phyloP scores from a whole-genome alignment of 2,888 invertebrate species.

The Crocallis elinguaria region DNA sequence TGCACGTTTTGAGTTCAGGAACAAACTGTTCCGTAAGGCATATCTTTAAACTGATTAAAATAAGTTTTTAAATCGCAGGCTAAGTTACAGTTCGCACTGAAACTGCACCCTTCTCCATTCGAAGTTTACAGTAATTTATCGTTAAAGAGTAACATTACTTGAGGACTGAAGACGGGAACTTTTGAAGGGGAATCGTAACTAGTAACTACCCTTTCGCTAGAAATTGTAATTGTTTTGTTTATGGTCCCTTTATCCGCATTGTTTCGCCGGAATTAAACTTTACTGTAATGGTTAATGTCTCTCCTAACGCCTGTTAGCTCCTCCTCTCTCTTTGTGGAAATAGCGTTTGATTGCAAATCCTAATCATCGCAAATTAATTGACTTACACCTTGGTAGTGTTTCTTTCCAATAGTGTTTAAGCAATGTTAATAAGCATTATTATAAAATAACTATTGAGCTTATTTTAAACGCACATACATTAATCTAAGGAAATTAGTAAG shows the following conservation, averaged over 20 bases:
- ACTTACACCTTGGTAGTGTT: neutral
- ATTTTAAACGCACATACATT: too few relatives aligned
- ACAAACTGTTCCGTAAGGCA: neutral
- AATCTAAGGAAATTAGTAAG: too few relatives aligned
- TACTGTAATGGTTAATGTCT: constrained; percentile 63
- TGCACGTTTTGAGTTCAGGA: neutral
- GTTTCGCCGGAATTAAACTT: constrained; percentile 63
- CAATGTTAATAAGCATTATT: too few relatives aligned
- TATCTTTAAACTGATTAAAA: constrained; percentile 18
- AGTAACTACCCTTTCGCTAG: constrained; percentile 59
- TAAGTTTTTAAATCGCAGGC: constrained; percentile 17
- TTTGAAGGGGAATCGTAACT: constrained; percentile 62
- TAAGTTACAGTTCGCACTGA: constrained; percentile 23
- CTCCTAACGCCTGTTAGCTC: constrained; percentile 27
- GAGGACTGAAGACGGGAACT: constrained; percentile 54
- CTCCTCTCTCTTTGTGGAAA: constrained; percentile 17
- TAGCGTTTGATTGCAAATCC: constrained; percentile 26
- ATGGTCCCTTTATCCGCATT: constrained; percentile 58
- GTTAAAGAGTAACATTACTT: constrained; percentile 59
- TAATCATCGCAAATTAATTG: constrained; percentile 20
- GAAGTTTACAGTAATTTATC: constrained; percentile 61
- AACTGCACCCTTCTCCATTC: constrained; percentile 45
- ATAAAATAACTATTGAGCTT: too few relatives aligned
- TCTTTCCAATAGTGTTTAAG: too few relatives aligned
- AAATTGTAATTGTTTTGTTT: constrained; percentile 71